Conservation (phyloP, 2,113 vertebrate species). For the Monopterus albus region DNA sequence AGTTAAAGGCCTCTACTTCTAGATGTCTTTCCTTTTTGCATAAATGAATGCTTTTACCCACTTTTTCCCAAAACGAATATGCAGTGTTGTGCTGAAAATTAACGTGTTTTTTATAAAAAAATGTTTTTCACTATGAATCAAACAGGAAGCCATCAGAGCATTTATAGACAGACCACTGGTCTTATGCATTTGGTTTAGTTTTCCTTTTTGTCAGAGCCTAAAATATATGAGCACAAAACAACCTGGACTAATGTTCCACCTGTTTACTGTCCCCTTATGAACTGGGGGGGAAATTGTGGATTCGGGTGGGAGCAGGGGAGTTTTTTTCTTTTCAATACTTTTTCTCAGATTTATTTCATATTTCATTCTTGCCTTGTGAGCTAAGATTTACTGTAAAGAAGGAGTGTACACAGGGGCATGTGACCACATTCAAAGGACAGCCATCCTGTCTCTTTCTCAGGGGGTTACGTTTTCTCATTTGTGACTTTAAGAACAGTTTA, state of each 20-base stretch:
- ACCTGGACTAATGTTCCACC: background rate
- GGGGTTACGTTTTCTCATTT: too few relatives aligned
- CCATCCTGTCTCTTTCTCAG: too few relatives aligned
- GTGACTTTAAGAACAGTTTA: too few relatives aligned
- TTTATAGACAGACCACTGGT: slow-evolving; percentile 29
- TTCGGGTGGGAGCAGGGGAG: background rate
- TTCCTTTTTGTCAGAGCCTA: background rate
- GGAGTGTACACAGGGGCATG: too few relatives aligned
- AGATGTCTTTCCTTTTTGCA: slow-evolving; percentile 40
- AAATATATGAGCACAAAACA: slow-evolving; percentile 25
- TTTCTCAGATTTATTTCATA: too few relatives aligned
- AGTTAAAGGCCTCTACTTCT: slow-evolving; percentile 32
- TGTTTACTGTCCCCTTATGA: slow-evolving; percentile 9
- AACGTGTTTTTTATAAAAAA: slow-evolving; percentile 20
- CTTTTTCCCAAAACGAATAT: slow-evolving; percentile 42
- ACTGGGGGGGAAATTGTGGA: background rate
- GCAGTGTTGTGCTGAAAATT: slow-evolving; percentile 50
- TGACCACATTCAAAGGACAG: too few relatives aligned
- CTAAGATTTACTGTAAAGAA: too few relatives aligned
- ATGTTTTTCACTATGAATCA: slow-evolving; percentile 39
- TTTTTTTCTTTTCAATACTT: background rate
- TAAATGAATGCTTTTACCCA: slow-evolving; percentile 67
- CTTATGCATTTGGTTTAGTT: slow-evolving; percentile 32
- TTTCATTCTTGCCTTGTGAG: too few relatives aligned
- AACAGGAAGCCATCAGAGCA: slow-evolving; percentile 41